Conservation (phyloP, 2,113 vertebrate genomes). For the Etheostoma cragini region DNA sequence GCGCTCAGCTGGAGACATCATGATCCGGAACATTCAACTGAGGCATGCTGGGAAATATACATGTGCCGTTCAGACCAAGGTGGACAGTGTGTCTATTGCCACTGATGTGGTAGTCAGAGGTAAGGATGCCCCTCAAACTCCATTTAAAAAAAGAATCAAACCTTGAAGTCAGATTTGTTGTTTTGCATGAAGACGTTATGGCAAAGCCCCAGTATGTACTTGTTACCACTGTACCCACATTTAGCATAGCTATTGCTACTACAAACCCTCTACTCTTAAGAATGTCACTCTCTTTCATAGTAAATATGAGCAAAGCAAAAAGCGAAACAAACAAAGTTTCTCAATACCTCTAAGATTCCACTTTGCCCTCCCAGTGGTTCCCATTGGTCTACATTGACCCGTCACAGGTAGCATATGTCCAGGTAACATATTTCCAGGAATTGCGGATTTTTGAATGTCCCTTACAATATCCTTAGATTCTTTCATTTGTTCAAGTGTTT, state of each 20-base stretch:
- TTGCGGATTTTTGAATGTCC: neutral
- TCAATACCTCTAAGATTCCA: too few species aligned
- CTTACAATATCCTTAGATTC: neutral
- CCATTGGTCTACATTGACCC: neutral
- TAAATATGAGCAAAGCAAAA: too few species aligned
- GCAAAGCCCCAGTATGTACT: neutral
- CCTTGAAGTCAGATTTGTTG: neutral
- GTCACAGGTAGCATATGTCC: too few species aligned
- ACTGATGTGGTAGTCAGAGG: conserved; percentile 95
- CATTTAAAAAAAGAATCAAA: neutral
- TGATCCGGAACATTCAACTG: conserved; percentile 98
- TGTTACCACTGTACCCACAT: neutral
- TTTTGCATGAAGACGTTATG: neutral
- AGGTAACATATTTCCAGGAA: neutral
- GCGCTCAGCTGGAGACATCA: conserved; percentile 94
- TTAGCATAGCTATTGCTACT: neutral
- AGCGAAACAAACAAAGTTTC: neutral
- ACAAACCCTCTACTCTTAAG: neutral
- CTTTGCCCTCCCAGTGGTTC: neutral
- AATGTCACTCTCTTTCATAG: neutral
- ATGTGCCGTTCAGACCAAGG: conserved; percentile 93
- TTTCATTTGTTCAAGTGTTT: neutral
- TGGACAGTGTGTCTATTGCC: conserved; percentile 92
- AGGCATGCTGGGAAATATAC: conserved; percentile 95
- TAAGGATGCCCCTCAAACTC: conserved; percentile 60